A percentile compares a stretch with the other conserved stretches of the same genome.
phyloP scores from a whole-genome alignment of 2,113 vertebrate genomes.

The Butastur rufipennis region DNA sequence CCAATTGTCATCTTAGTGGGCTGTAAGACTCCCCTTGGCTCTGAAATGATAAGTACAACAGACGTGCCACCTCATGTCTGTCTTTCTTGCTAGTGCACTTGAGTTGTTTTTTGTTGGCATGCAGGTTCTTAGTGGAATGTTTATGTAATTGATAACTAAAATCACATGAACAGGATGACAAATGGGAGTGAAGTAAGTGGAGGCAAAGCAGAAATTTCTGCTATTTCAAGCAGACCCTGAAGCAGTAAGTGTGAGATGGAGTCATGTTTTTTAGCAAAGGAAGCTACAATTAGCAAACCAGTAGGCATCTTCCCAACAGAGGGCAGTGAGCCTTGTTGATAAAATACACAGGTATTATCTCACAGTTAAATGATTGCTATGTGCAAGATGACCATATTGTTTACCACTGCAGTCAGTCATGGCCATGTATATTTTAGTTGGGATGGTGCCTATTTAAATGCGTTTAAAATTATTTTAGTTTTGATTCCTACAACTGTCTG shows the following conservation, averaged over 20 bases:
- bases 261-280: neutral
- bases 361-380: neutral
- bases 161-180: neutral
- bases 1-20: neutral
- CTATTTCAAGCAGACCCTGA: neutral
- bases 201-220: neutral
- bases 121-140: neutral
- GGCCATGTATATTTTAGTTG: neutral
- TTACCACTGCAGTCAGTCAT: neutral
- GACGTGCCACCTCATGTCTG: fast-evolving
- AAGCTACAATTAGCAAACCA: neutral
- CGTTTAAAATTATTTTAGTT: neutral
- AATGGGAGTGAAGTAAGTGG: neutral
- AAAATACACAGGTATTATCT: neutral
- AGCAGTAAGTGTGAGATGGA: neutral
- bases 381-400: neutral
- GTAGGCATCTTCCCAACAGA: neutral
- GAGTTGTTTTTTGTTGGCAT: neutral
- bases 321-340: neutral
- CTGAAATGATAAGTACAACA: neutral
- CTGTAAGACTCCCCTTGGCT: neutral
- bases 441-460: neutral
- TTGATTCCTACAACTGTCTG: neutral
- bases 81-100: neutral
- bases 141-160: neutral